phyloP scores from a whole-genome alignment of 2,888 invertebrate genomes.

The Vannuccia rotundouncinata region DNA sequence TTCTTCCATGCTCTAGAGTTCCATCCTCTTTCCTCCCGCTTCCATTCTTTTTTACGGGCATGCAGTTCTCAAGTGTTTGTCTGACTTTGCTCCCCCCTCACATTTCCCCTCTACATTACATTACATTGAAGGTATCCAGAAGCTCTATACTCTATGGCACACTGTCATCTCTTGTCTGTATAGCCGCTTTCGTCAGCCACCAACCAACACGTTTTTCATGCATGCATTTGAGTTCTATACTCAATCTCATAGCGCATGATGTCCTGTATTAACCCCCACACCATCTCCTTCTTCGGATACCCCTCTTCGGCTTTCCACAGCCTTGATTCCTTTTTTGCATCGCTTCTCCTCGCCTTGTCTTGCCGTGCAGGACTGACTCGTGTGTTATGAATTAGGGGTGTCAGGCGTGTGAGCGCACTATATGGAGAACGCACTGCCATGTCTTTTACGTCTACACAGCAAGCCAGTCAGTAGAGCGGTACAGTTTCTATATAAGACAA shows the following conservation, averaged over 20 bases:
- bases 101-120: neutral
- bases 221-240: slow-evolving; percentile 15
- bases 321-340: neutral
- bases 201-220: slow-evolving; percentile 3
- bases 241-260: slow-evolving; percentile 19
- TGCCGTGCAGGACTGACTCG: slow-evolving; percentile 5
- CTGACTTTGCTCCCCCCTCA: neutral
- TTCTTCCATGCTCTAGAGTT: slow-evolving; percentile 4
- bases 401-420: slow-evolving; percentile 11
- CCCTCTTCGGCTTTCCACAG: neutral
- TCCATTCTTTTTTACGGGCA: neutral
- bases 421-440: slow-evolving; percentile 5
- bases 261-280: neutral
- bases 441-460: slow-evolving; percentile 19
- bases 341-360: slow-evolving; percentile 16
- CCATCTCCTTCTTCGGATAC: neutral
- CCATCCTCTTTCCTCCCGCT: slow-evolving; percentile 9
- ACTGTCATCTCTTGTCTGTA: neutral
- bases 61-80: slow-evolving; percentile 2
- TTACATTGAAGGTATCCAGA: neutral
- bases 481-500: slow-evolving; percentile 1
- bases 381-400: slow-evolving; percentile 26
- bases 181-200: slow-evolving; percentile 5
- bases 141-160: slow-evolving; percentile 7
- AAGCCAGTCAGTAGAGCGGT: neutral